phyloP scores from a whole-genome alignment of 1,140 invertebrate species.

The Mylabris phalerata region DNA sequence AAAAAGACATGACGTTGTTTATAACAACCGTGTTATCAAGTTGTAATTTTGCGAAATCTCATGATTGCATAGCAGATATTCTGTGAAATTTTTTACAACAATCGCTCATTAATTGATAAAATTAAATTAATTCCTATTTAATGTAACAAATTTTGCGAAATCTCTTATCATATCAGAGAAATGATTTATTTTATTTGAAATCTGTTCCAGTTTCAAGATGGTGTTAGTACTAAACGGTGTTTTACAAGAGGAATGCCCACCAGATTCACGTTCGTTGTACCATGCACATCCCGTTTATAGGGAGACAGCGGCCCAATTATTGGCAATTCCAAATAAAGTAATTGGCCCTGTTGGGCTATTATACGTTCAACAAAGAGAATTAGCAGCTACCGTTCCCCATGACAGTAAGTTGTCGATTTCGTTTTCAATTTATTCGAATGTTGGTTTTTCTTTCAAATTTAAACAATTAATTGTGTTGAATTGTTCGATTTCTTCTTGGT shows the following conservation, averaged over 20 bases:
- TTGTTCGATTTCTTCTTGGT: neutral
- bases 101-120: no score
- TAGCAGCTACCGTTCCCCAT: conserved; percentile 81
- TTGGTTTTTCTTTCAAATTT: neutral
- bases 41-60: no score
- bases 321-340: conserved; percentile 67
- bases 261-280: conserved; percentile 70
- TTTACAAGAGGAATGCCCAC: conserved; percentile 74
- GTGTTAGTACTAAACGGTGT: conserved; percentile 82
- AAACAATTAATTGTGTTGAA: neutral
- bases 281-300: conserved; percentile 75
- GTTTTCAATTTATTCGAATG: neutral
- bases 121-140: no score
- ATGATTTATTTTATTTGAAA: no score
- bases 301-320: conserved; percentile 71
- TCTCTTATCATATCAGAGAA: no score
- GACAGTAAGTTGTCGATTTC: conserved; percentile 64
- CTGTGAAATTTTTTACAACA: no score
- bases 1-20: no score
- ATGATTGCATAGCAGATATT: no score
- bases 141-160: no score
- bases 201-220: conserved; percentile 48
- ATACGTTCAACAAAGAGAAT: conserved; percentile 84
- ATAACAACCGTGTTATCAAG: no score
- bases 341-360: conserved; percentile 78